Evolutionary conservation across 2,888 invertebrate genomes (phyloP).

Genomic region (Ametastegia equiseti): DNA sequence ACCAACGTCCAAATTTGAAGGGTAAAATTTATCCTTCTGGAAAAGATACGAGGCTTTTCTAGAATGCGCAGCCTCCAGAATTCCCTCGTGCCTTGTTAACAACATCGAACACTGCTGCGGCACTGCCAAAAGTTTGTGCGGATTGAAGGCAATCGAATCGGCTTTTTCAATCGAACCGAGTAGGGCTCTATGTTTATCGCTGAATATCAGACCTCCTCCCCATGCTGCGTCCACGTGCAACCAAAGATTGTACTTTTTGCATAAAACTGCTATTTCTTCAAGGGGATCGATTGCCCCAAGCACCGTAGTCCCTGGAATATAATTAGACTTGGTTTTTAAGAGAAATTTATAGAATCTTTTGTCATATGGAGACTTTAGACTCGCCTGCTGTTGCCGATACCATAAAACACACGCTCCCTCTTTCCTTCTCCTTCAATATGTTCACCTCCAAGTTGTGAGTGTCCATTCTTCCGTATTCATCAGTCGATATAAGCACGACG

Average conservation of each 20-base stretch:
- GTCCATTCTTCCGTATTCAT: constrained; percentile 74
- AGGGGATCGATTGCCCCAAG: constrained; percentile 80
- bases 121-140: constrained; percentile 81
- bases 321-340: neutral
- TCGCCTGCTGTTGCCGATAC: constrained; percentile 57
- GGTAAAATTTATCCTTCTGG: constrained; percentile 79
- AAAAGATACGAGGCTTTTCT: constrained; percentile 78
- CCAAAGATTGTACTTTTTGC: constrained; percentile 77
- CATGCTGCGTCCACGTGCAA: constrained; percentile 81
- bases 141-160: constrained; percentile 81
- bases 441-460: constrained; percentile 66
- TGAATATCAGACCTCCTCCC: constrained; percentile 81
- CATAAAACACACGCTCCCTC: constrained; percentile 53
- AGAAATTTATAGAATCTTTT: no score
- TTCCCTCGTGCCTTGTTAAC: constrained; percentile 72
- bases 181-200: constrained; percentile 76
- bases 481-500: constrained; percentile 76
- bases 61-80: constrained; percentile 76
- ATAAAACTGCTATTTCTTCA: constrained; percentile 77
- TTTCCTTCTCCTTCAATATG: constrained; percentile 49
- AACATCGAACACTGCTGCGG: constrained; percentile 80
- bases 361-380: no score
- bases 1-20: constrained; percentile 77
- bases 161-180: constrained; percentile 79
- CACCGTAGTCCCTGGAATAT: constrained; percentile 77